Conservation (phyloP, 1,140 invertebrate genomes). For the Lordiphosa clarofinis region DNA sequence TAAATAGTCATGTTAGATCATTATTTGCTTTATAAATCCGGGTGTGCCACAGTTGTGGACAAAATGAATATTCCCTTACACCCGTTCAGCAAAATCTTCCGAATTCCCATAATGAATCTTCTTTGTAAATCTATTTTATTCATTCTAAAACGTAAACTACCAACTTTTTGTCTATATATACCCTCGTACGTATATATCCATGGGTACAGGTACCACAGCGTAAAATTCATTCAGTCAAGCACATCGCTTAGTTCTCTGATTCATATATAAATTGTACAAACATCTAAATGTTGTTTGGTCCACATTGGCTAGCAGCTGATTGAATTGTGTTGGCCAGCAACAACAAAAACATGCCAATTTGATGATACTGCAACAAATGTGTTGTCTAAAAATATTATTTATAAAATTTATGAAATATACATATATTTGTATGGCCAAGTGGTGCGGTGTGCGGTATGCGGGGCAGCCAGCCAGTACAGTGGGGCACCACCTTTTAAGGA, state of each 20-base stretch:
- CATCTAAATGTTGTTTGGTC: constrained; percentile 16
- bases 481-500: constrained; percentile 76
- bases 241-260: constrained; percentile 13
- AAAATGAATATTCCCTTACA: too few species aligned
- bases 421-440: constrained; percentile 21
- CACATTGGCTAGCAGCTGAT: constrained; percentile 62
- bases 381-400: constrained; percentile 69
- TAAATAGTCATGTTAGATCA: background rate
- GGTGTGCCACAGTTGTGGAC: too few species aligned
- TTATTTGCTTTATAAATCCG: too few species aligned
- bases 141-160: constrained; percentile 22
- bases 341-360: constrained; percentile 73
- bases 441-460: background rate
- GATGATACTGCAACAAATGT: constrained; percentile 76
- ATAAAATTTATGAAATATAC: constrained; percentile 53
- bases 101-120: too few species aligned
- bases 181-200: constrained; percentile 9
- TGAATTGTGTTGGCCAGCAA: constrained; percentile 73
- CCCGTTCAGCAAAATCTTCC: too few species aligned
- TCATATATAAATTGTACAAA: constrained; percentile 7
- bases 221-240: constrained; percentile 51
- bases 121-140: constrained; percentile 8
- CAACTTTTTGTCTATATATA: constrained; percentile 18
- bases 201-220: constrained; percentile 17
- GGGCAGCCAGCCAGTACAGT: constrained; percentile 16